Conservation (phyloP, 2,888 invertebrate species). For the Odontocolon sp. region DNA sequence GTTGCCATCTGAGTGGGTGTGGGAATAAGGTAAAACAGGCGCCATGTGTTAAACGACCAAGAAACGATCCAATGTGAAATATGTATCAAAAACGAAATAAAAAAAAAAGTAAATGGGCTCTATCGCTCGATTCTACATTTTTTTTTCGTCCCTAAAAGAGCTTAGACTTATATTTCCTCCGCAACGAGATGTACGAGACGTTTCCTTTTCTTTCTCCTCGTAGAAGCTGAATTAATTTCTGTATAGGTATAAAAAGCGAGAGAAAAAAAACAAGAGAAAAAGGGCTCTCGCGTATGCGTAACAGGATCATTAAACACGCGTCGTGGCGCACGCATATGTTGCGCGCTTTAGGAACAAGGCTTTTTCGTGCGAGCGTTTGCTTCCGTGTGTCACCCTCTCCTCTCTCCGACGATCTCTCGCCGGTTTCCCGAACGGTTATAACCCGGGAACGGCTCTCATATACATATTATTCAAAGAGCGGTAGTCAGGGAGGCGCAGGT, state of each 20-base stretch:
- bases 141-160: not conserved
- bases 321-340: constrained; percentile 72
- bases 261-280: constrained; percentile 43
- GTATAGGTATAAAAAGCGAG: not conserved
- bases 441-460: constrained; percentile 41
- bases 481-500: constrained; percentile 56
- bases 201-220: not conserved
- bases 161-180: not conserved
- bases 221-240: not conserved
- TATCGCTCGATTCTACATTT: constrained; percentile 1
- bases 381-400: constrained; percentile 37
- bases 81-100: constrained; percentile 42
- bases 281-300: constrained; percentile 58
- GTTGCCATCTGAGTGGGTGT: no score
- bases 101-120: constrained; percentile 52
- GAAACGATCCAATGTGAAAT: constrained; percentile 24
- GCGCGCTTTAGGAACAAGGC: constrained; percentile 26
- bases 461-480: constrained; percentile 59
- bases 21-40: constrained; percentile 53
- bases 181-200: not conserved
- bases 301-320: constrained; percentile 74
- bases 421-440: constrained; percentile 28
- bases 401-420: constrained; percentile 52
- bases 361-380: constrained; percentile 24
- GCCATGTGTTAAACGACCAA: constrained; percentile 74